Conservation (phyloP, 2,888 invertebrate species). For the Melanargia galathea region DNA sequence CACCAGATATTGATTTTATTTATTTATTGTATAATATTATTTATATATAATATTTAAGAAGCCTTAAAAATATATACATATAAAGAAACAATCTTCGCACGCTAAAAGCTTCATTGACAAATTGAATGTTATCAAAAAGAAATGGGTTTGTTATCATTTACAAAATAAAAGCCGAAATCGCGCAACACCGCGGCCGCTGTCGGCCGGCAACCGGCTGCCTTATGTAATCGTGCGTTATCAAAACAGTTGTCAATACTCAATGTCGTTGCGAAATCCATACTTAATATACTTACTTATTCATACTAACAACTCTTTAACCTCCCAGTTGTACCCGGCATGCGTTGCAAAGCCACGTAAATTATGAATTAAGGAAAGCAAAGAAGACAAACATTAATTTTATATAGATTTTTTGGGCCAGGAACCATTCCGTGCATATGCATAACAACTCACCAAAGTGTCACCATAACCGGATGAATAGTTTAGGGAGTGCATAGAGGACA, state of each 20-base stretch:
- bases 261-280: slow-evolving; percentile 23
- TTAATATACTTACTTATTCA: not conserved
- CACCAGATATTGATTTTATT: not conserved
- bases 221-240: slow-evolving; percentile 34
- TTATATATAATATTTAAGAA: slow-evolving; percentile 1
- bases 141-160: slow-evolving; percentile 33
- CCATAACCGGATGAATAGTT: no score
- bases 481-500: no score
- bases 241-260: slow-evolving; percentile 34
- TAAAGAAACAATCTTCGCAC: slow-evolving; percentile 16
- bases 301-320: no score
- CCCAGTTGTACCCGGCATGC: no score
- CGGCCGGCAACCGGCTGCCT: slow-evolving; percentile 25
- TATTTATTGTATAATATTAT: no score
- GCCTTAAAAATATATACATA: no score
- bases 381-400: no score
- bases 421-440: no score
- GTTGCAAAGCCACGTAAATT: no score
- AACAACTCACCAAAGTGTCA: no score
- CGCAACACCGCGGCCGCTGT: slow-evolving; percentile 19
- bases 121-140: slow-evolving; percentile 25
- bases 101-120: slow-evolving; percentile 22
- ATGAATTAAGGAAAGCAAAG: no score
- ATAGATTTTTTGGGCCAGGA: no score
- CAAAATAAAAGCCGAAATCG: slow-evolving; percentile 29